phyloP scores from a whole-genome alignment of 2,888 invertebrate genomes.

The Drepana falcataria region DNA sequence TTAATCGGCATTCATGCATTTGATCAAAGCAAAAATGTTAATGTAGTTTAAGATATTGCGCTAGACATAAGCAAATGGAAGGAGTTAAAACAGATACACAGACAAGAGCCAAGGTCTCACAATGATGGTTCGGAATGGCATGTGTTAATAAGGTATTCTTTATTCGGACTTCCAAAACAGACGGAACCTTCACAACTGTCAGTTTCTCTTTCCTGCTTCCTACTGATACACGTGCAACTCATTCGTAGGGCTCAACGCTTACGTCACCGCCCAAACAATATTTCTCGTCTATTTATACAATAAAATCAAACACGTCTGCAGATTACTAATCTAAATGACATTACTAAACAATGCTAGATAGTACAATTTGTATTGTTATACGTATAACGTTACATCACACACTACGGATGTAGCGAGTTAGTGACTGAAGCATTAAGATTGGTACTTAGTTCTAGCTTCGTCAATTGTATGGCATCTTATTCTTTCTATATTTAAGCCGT shows the following conservation, averaged over 20 bases:
- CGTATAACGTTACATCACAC: background rate
- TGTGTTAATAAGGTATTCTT: no score
- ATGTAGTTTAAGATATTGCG: no score
- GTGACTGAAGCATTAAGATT: background rate
- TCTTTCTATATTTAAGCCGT: no score
- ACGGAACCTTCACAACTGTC: background rate
- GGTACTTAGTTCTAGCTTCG: background rate
- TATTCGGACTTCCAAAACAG: no score
- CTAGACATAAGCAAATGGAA: no score
- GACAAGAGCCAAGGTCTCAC: no score
- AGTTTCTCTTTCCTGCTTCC: no score
- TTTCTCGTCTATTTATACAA: background rate
- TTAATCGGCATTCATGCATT: no score
- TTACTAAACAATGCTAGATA: background rate
- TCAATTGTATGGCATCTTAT: background rate
- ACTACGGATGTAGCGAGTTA: background rate
- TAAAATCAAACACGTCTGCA: background rate
- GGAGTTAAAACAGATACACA: no score
- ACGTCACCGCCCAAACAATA: background rate
- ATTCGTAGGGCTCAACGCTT: background rate
- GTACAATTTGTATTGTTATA: background rate
- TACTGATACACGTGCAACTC: background rate
- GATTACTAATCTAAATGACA: background rate
- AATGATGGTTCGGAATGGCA: no score
- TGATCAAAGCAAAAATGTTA: no score